These are phyloP conservation scores for Gracilinanus agilis DNA, from an alignment of 2,113 vertebrate species.

Conservation along the genomic window DNA sequence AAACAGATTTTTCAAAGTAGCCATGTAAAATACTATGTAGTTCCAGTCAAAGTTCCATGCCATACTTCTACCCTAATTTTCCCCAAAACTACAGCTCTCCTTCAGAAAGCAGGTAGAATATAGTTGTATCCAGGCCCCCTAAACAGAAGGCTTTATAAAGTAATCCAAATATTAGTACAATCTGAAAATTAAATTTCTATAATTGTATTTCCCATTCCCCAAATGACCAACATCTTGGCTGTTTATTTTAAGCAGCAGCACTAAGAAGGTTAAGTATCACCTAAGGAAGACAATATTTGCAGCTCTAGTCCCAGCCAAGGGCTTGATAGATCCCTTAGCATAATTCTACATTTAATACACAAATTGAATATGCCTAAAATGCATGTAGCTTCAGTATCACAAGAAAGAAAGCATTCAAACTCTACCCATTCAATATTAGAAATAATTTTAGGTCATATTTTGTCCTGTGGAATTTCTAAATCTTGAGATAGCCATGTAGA, in stretches of 20 bases:
- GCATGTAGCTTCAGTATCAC: not conserved
- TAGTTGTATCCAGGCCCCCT: conserved; percentile 3
- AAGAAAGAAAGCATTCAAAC: conserved; percentile 10
- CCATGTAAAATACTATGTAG: not conserved
- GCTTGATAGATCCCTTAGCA: conserved; percentile 30
- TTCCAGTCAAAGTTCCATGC: not conserved
- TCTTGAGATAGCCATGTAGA: not conserved
- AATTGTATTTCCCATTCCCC: conserved; percentile 3
- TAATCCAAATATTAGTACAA: conserved; percentile 35
- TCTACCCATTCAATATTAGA: not conserved
- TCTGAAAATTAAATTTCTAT: conserved; percentile 47
- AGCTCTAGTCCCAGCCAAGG: conserved; percentile 25
- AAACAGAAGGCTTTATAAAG: conserved; percentile 3
- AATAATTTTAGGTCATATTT: not conserved
- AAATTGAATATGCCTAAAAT: not conserved
- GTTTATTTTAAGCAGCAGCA: conserved; percentile 40
- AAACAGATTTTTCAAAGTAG: not conserved
- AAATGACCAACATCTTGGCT: conserved; percentile 27
- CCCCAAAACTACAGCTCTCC: not conserved
- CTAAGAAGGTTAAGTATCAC: conserved; percentile 51
- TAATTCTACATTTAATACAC: conserved; percentile 23
- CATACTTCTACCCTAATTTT: not conserved
- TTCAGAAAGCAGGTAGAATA: conserved; percentile 39
- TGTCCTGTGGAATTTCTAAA: not conserved
- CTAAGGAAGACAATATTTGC: conserved; percentile 38